Conservation (phyloP, 1,140 invertebrate genomes). For the Streblospio benedicti region DNA sequence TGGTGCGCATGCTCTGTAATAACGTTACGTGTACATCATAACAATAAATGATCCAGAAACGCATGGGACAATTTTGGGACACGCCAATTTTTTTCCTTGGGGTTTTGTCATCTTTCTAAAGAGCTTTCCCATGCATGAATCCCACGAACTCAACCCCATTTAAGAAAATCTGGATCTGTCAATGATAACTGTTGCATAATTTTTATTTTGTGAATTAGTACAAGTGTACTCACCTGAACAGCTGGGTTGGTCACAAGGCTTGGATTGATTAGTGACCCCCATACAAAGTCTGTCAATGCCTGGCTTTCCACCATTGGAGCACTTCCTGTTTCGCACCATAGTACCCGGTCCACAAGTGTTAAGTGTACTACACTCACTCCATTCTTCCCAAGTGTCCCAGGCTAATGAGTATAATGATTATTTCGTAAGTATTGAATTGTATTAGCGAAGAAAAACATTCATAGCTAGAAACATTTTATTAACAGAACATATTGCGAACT, state of each 20-base stretch:
- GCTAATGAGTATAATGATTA: constrained; percentile 1
- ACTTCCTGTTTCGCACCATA: not conserved
- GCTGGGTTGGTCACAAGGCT: constrained; percentile 24
- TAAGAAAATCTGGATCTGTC: not conserved
- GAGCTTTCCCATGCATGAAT: not conserved
- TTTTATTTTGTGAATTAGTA: not conserved
- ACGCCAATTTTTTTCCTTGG: too few relatives aligned
- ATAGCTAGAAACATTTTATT: too few relatives aligned
- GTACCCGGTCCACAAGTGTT: constrained; percentile 7
- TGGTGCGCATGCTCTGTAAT: not conserved
- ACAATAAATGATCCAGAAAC: not conserved
- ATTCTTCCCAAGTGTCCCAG: constrained; percentile 13
- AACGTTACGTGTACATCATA: not conserved
- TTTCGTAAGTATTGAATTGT: too few relatives aligned
- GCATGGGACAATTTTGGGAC: too few relatives aligned
- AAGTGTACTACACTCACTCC: constrained; percentile 9
- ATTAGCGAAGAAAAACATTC: too few relatives aligned
- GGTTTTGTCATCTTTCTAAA: not conserved
- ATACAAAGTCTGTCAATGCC: constrained; percentile 33
- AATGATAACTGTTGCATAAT: not conserved
- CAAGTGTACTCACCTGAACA: constrained; percentile 28
- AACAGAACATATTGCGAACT: not conserved
- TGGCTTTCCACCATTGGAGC: constrained; percentile 24
- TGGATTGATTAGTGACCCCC: constrained; percentile 27
- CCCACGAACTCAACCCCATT: not conserved